A percentile compares a stretch with the other conserved stretches of the same genome.
Evolutionary conservation across 1,140 invertebrate genomes (phyloP).

Genomic region (Pogonognathellus flavescens): DNA sequence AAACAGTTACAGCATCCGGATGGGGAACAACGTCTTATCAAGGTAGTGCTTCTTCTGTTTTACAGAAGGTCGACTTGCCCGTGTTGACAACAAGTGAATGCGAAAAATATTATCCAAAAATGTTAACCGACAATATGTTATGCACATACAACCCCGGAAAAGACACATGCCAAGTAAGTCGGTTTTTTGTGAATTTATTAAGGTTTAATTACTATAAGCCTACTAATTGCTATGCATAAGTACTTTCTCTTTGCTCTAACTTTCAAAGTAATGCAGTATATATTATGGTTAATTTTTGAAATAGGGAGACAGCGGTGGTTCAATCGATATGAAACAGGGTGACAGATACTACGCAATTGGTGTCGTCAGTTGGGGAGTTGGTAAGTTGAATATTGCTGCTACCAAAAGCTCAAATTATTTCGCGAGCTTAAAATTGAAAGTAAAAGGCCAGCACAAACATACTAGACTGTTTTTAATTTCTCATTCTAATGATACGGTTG

Average conservation of each 20-base stretch:
- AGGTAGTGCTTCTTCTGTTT: constrained; percentile 73
- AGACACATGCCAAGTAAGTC: constrained; percentile 61
- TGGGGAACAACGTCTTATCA: constrained; percentile 67
- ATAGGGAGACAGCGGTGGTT: constrained; percentile 79
- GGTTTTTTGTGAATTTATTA: background rate
- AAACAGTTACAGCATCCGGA: constrained; percentile 51
- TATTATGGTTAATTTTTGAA: too few species aligned
- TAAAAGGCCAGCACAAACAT: too few species aligned
- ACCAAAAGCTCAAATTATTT: background rate
- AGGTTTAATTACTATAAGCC: background rate
- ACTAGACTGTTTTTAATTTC: too few species aligned
- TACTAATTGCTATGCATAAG: background rate
- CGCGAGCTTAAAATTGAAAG: too few species aligned
- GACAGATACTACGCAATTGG: constrained; percentile 72
- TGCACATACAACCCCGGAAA: constrained; percentile 75
- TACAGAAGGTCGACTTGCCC: constrained; percentile 75
- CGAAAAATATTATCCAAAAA: constrained; percentile 63
- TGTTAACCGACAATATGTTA: constrained; percentile 74
- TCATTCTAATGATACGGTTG: background rate
- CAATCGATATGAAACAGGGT: constrained; percentile 60
- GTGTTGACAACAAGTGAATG: constrained; percentile 74
- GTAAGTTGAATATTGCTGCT: constrained; percentile 1
- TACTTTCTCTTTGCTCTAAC: too few species aligned
- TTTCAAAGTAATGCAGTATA: too few species aligned
- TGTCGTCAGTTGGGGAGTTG: constrained; percentile 72